Base-by-base conservation (phyloP, 2,797 vertebrate genomes). In the Oryzias dopingdopingensis region DNA sequence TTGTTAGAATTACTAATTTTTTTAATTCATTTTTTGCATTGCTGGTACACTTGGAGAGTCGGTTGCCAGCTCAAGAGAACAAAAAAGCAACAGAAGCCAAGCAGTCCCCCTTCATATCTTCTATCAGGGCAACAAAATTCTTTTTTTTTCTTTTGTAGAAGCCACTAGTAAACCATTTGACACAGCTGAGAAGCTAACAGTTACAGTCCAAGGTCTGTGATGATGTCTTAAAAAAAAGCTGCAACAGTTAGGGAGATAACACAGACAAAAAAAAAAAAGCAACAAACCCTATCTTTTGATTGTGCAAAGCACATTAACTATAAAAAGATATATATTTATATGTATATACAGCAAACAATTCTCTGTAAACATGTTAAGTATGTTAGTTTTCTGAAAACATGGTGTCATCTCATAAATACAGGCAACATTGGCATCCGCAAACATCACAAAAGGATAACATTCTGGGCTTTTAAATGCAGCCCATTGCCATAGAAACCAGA, bases 291-390 rank as follows among this genome's bases (percentile, higher is more conserved):
- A 87, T 90, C 88, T 87, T 71, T 90, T 90, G 92, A 92, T 92
- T 95, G 93, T 94, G 94, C 94, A 93, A 92, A 95, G 94, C 93
- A 95, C 92, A 88, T 86, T 91, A 93, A 93, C 95, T 94, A 94
- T 94, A 94, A 95, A 94, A 94, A 93, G 92, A 94, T 91, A 91
- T 88, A 91, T 90, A 90, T 91, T 88, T 90, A 90, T 90, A 90
- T 89, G 91, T 97, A 95, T 97, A 89, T 95, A 98, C 96, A 98
- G 93, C 94, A 96, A 95, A 96, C 67, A 90, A 92, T 91, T 93
- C 88, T 95, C 89, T 99, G 94, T 98, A 98, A 98, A 99, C 96
- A 98, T 94, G 93, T 93, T 94, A 93, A 94, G 93, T 93, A 93
- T 93, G 94, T 93, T 93, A 95, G 90, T 92, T 92, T 94, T 93